Percentiles rank a stretch among this genome's conserved stretches.
Conservation (phyloP, 2,888 invertebrate genomes). For the Eristalis arbustorum region DNA sequence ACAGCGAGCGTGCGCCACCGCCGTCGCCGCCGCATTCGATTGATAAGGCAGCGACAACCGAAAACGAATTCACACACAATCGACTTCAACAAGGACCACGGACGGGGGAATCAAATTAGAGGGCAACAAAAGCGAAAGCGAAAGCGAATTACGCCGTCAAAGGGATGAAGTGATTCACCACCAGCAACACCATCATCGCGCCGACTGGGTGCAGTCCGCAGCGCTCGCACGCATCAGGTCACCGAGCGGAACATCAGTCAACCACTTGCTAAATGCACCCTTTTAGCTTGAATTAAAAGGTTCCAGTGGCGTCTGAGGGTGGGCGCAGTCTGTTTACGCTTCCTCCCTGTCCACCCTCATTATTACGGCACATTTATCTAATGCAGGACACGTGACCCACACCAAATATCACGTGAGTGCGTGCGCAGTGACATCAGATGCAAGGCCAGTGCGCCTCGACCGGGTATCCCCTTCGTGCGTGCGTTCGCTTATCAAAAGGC, state of each 20-base stretch:
- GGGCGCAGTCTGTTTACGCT: conserved; percentile 25
- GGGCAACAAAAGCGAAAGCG: conserved; percentile 33
- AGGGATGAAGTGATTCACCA: conserved; percentile 63
- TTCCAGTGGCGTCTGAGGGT: conserved; percentile 59
- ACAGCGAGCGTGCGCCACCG: conserved; percentile 19
- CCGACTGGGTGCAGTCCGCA: conserved; percentile 37
- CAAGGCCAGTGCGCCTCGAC: conserved; percentile 22
- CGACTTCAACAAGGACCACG: conserved; percentile 38
- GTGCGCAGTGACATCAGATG: conserved; percentile 50
- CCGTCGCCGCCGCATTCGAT: background rate
- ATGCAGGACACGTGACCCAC: conserved; percentile 71
- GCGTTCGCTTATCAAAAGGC: conserved; percentile 56
- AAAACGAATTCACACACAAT: conserved; percentile 60
- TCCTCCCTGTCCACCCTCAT: conserved; percentile 64
- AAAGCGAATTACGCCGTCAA: conserved; percentile 53
- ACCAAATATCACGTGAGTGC: conserved; percentile 32
- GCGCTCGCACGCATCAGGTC: conserved; percentile 43
- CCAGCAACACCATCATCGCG: background rate
- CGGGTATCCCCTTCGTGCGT: conserved; percentile 34
- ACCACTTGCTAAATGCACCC: conserved; percentile 71
- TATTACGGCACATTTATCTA: conserved; percentile 66
- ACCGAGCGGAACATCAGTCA: conserved; percentile 63
- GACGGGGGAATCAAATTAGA: conserved; percentile 56
- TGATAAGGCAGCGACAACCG: conserved; percentile 4
- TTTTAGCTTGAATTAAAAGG: conserved; percentile 69